Conservation (phyloP, 2,797 vertebrate genomes). For the Cryptoblepharus egeriae region DNA sequence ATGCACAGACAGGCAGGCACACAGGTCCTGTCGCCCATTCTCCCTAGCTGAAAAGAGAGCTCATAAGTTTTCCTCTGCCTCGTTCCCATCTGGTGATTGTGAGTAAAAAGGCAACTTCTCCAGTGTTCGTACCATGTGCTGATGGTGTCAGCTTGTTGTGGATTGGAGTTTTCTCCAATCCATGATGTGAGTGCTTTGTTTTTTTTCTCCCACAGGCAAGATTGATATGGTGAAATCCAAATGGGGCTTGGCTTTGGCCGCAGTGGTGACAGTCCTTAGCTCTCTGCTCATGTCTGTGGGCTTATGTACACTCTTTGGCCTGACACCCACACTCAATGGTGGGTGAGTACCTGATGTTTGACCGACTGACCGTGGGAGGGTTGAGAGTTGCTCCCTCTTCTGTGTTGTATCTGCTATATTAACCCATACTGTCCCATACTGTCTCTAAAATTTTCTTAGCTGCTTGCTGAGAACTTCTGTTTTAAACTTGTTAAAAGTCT, state of each 20-base stretch:
- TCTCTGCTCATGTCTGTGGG: slow-evolving; percentile 98
- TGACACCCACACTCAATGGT: slow-evolving; percentile 96
- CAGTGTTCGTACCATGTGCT: too few relatives aligned
- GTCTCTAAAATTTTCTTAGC: too few relatives aligned
- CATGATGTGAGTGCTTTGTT: rapidly evolving
- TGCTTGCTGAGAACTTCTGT: neutral
- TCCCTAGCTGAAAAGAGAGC: neutral
- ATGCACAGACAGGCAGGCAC: neutral
- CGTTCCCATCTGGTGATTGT: neutral
- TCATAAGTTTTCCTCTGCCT: rapidly evolving
- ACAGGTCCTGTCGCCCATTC: neutral
- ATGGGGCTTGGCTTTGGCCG: slow-evolving; percentile 96
- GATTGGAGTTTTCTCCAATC: too few relatives aligned
- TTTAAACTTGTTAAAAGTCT: too few relatives aligned
- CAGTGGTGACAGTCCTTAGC: slow-evolving; percentile 96
- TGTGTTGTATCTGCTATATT: neutral
- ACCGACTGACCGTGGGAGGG: neutral
- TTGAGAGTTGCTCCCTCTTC: neutral
- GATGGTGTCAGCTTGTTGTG: too few relatives aligned
- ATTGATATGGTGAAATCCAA: slow-evolving; percentile 99
- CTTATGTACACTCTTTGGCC: slow-evolving; percentile 94
- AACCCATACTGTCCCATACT: neutral
- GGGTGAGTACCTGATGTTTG: slow-evolving; percentile 82
- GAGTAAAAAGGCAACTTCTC: too few relatives aligned
- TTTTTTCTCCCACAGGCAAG: slow-evolving; percentile 83